Base-by-base conservation (phyloP, 2,888 invertebrate species). In the Drosophila buzzatii region DNA sequence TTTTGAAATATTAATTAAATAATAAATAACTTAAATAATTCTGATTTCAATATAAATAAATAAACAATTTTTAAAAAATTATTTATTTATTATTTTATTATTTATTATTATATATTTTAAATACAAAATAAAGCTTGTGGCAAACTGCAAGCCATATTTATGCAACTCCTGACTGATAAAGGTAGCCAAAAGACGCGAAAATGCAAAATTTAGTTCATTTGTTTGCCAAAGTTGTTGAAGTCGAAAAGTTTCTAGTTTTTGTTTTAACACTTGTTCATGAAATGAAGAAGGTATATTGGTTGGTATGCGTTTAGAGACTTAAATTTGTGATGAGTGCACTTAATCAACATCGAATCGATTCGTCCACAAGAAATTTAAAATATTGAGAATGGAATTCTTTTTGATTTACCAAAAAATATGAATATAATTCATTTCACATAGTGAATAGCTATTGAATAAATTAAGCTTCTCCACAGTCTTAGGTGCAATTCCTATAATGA, bases 121-220 rank as follows among this genome's bases (percentile, higher is more conserved):
- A 10, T 35, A 1, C 33, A 35, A 16, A 39, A 16, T 16, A 16
- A 2, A 6, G 2, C 16, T 8, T 39, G 39, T 39, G 41, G 1
- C 53, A 10, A 70, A 20, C 45, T 47, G 16, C 2, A 5, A 33
- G 23, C 12, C 1, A 35, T 35, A 47, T n/a, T 53, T 8, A 14
- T 6, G 44, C 37, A 14, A 16, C 23, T 10, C 16, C 18, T 16
- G 18, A 33, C 18, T 3, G 31, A n/a, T 39, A 57, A 35, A 33
- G 52, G 53, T 16, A 18, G 18, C 33, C 49, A 41, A 42, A 60
- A 59, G 70, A 64, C 66, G 73, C 69, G 71, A 70, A 78, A 72
- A 81, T 82, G 82, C 71, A 70, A 82, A 87, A 70, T 88, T 69
- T 57, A 73, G 73, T 85, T 71, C 69, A 83, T 82, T 83, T 82